These are phyloP conservation scores for Coptotermes formosanus DNA, from an alignment of 1,140 invertebrate species.

Conservation along the genomic window DNA sequence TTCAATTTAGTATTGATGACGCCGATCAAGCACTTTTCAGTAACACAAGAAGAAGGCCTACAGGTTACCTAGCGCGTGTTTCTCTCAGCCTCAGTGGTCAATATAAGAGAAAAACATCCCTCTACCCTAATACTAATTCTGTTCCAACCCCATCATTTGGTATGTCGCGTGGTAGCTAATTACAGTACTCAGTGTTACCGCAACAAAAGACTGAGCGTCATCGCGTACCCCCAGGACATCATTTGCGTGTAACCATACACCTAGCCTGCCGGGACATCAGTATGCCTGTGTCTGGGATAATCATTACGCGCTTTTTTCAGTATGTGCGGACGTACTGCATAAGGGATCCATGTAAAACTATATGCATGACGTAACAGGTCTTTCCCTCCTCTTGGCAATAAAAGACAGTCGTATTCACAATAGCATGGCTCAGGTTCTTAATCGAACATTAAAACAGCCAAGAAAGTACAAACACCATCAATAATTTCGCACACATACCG, in stretches of 20 bases:
- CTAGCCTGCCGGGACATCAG: not conserved
- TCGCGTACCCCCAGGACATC: not conserved
- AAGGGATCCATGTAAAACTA: not conserved
- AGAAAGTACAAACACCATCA: not conserved
- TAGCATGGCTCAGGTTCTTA: not conserved
- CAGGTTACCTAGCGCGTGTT: not conserved
- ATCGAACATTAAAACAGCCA: not conserved
- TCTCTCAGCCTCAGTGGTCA: not conserved
- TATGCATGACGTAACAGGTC: not conserved
- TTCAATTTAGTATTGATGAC: not conserved
- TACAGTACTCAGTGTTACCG: conserved; percentile 14
- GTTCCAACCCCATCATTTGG: not conserved
- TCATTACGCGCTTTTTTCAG: not conserved
- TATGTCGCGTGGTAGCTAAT: conserved; percentile 14
- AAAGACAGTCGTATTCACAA: not conserved
- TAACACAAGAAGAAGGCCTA: too few species aligned
- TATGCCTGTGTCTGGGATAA: not conserved
- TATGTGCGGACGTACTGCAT: not conserved
- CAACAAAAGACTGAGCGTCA: conserved; percentile 9
- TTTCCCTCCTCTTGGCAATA: not conserved
- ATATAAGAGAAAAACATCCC: conserved; percentile 7
- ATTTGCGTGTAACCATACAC: conserved; percentile 18
- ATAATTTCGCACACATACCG: too few species aligned
- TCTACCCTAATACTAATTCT: not conserved
- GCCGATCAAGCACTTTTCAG: not conserved